Base-by-base conservation (phyloP, 2,888 invertebrate species). In the Petrolisthes cinctipes region DNA sequence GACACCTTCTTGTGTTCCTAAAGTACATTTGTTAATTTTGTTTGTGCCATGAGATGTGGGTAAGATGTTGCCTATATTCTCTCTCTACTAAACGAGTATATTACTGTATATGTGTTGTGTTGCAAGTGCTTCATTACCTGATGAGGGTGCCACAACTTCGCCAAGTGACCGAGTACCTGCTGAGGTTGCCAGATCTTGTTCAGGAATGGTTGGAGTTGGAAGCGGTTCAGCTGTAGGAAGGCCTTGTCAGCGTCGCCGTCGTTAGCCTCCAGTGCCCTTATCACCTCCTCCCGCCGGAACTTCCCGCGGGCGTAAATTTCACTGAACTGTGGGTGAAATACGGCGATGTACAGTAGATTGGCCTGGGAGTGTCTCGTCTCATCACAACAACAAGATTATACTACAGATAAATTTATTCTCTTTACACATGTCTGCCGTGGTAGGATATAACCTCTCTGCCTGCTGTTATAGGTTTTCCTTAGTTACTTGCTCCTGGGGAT, bases 151-250 rank as follows among this genome's bases (percentile, higher is more conserved):
- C 71, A 71, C n/a, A 71, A n/a, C 71, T 20, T 71, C 20, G 71
- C 71, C 71, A 71, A 71, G 71, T 71, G 71, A 71, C 71, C 71
- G 71, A 71, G 71, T 71, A 86, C 86, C 76, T 88, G 80, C 53
- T 75, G 51, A 6, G 92, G 92, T 88, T 96, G 96, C 95, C 96
- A 96, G 92, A 96, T 96, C 92, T 95, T 94, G 95, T 96, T 96
- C 91, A 96, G 93, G 93, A 96, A 96, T 81, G 96, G 96, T 92
- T 96, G 96, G 89, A 96, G 93, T 92, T 96, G 96, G 91, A 95
- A 95, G 92, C 96, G 96, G 92, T 95, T 95, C 88, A 96, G 93
- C 92, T 96, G 96, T 91, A 95, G 93, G 91, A 95, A 94, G 23
- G 96, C 95, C 66, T 95, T 94, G 90, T 96, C 96, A 90, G 95